Evolutionary conservation across 92 coral and sea anemone genomes (phyloP), one percentile per base, ranked within the genome.

Genomic region (Epizoanthus ramosus): DNA sequence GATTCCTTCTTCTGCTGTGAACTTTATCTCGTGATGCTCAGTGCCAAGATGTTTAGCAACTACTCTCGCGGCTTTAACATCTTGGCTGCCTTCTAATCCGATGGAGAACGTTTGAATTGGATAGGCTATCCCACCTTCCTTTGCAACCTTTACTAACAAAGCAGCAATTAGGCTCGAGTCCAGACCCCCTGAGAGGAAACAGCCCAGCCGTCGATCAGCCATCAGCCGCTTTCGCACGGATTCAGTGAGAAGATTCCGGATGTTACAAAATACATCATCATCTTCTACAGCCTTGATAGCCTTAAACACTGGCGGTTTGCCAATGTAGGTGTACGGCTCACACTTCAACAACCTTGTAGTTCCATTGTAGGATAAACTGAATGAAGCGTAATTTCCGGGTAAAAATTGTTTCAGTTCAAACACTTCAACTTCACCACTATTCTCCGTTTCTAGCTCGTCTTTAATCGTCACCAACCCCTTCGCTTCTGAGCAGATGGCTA

Each of bases 71-170:
- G 98, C 98, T 57, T 86, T 85, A 8, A 94, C 96, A 92, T 94
- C 98, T n/a, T 95, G 87, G 73, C 99, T 97, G 57, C 97, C 98
- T 69, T 89, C 94, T 98, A 97, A 94, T 9, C 99, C 99, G 39
- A 93, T 92, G 25, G 99, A 97, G 90, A 97, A 97, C 31, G 99
- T 97, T 85, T 97, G 99, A 86, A 97, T 97, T n/a, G 98, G 99
- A 75, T 97, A 97, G 57, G 88, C 90, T 64, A 97, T 97, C 47
- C 99, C 99, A 76, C 83, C 66, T 64, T 97, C 97, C 74, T 95
- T 94, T 53, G 99, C 98, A 33, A 93, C 89, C 85, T 97, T 97
- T 25, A 95, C 91, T 64, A 97, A 91, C 16, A 90, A 85, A 31
- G 99, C 89, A 9, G 99, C 99, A 14, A 97, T 98, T 74, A 97